These are phyloP conservation scores for Aquatica leii DNA, from an alignment of 2,888 invertebrate species.

Conservation along the genomic window DNA sequence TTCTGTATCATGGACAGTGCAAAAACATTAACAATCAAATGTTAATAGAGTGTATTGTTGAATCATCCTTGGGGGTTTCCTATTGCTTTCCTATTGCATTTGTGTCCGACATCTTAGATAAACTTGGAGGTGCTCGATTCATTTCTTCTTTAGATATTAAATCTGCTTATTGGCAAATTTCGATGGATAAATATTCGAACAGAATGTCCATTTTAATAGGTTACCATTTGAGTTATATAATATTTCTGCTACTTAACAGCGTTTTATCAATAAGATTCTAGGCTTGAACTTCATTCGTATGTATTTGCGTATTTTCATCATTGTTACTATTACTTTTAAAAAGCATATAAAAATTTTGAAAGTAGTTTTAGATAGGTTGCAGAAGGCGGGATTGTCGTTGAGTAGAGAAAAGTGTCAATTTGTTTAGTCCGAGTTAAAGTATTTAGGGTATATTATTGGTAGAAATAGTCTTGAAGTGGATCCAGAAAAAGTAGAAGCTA, in stretches of 20 bases:
- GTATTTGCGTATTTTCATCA: slow-evolving; percentile 10
- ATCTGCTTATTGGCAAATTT: slow-evolving; percentile 49
- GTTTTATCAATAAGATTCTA: neutral
- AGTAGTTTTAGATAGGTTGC: slow-evolving; percentile 26
- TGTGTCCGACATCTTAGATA: neutral
- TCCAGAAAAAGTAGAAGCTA: slow-evolving; percentile 26
- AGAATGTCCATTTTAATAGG: slow-evolving; percentile 37
- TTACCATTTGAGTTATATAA: no score
- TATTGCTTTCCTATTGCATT: neutral
- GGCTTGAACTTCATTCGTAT: neutral
- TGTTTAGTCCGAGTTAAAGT: slow-evolving; percentile 11
- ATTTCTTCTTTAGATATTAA: no score
- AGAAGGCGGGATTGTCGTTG: slow-evolving; percentile 31
- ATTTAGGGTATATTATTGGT: slow-evolving; percentile 1
- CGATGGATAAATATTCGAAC: slow-evolving; percentile 22
- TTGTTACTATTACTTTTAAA: slow-evolving; percentile 16
- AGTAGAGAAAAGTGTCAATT: slow-evolving; percentile 45
- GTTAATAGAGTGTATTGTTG: no score
- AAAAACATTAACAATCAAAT: no score
- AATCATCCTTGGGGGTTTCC: no score
- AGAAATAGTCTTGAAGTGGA: neutral
- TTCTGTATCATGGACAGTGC: no score
- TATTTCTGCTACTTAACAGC: slow-evolving; percentile 1
- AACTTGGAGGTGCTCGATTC: no score
- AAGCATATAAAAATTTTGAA: slow-evolving; percentile 30